A percentile compares a stretch with the other conserved stretches of the same genome.
Evolutionary conservation across 2,113 vertebrate genomes (phyloP).

Genomic region (Sminthopsis crassicaudata): DNA sequence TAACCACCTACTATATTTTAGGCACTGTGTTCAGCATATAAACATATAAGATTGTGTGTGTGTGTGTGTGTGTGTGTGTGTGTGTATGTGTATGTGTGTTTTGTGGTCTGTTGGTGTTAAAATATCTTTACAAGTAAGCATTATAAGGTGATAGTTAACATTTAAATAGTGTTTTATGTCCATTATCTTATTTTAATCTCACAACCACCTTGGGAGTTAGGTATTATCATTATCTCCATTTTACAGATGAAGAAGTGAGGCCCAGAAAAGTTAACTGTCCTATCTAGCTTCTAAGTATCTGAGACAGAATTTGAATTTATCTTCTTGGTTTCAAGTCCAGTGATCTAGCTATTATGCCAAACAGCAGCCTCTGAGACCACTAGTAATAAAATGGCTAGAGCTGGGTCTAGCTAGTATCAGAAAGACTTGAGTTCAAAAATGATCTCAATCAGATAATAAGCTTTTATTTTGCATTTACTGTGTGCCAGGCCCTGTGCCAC

Average conservation of each 20-base stretch:
- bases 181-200: neutral
- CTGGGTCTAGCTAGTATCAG: neutral
- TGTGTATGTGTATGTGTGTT: too few relatives aligned
- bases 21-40: neutral
- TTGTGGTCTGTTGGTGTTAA: neutral
- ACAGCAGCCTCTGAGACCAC: neutral
- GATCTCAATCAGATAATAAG: neutral
- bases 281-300: neutral
- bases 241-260: neutral
- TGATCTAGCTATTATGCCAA: too few relatives aligned
- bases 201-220: neutral
- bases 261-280: neutral
- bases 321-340: neutral
- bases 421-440: neutral
- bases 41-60: neutral
- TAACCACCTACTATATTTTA: neutral
- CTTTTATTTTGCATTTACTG: neutral
- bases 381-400: neutral
- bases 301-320: neutral
- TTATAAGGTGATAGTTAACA: neutral
- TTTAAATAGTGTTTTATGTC: neutral
- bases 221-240: neutral
- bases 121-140: neutral
- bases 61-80: too few relatives aligned
- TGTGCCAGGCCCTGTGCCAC: neutral